A percentile compares a stretch with the other conserved stretches of the same genome.
These are phyloP conservation scores for Acronicta aceris DNA, from an alignment of 2,888 invertebrate species.

Conservation along the genomic window DNA sequence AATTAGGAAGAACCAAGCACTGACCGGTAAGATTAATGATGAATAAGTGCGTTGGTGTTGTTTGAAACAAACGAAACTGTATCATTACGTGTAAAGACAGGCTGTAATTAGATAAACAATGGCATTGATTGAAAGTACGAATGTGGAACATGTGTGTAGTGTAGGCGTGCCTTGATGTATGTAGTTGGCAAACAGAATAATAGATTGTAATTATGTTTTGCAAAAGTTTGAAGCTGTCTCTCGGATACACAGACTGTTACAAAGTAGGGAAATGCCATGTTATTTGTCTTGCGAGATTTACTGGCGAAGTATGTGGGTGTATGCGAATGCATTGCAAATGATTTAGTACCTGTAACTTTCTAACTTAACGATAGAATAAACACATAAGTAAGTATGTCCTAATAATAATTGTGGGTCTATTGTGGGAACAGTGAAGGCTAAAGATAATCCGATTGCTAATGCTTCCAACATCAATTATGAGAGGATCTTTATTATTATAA, in stretches of 20 bases:
- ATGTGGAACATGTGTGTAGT: slow-evolving; percentile 68
- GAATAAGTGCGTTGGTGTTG: slow-evolving; percentile 69
- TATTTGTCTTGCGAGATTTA: slow-evolving; percentile 28
- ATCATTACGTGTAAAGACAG: slow-evolving; percentile 69
- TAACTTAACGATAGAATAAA: slow-evolving; percentile 16
- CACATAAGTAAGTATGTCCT: background rate
- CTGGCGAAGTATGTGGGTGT: slow-evolving; percentile 27
- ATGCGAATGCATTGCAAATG: slow-evolving; percentile 27
- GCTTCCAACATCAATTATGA: background rate
- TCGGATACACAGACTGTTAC: slow-evolving; percentile 40
- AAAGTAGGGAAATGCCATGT: slow-evolving; percentile 41
- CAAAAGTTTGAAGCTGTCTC: slow-evolving; percentile 41
- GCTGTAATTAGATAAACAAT: slow-evolving; percentile 80
- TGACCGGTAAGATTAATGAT: slow-evolving; percentile 63
- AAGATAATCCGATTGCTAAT: slow-evolving; percentile 13
- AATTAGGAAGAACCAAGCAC: slow-evolving; percentile 59
- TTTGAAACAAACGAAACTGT: slow-evolving; percentile 64
- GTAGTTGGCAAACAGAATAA: slow-evolving; percentile 52
- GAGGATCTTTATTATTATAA: background rate
- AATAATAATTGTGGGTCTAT: slow-evolving; percentile 5
- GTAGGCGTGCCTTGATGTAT: slow-evolving; percentile 62
- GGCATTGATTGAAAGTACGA: slow-evolving; percentile 73
- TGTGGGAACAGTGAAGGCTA: background rate
- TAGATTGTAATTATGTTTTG: slow-evolving; percentile 48
- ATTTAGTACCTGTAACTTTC: slow-evolving; percentile 38